Percentiles rank a stretch among this genome's conserved stretches.
phyloP scores from a whole-genome alignment of 1,140 invertebrate genomes.

The Temnothorax nylanderi region DNA sequence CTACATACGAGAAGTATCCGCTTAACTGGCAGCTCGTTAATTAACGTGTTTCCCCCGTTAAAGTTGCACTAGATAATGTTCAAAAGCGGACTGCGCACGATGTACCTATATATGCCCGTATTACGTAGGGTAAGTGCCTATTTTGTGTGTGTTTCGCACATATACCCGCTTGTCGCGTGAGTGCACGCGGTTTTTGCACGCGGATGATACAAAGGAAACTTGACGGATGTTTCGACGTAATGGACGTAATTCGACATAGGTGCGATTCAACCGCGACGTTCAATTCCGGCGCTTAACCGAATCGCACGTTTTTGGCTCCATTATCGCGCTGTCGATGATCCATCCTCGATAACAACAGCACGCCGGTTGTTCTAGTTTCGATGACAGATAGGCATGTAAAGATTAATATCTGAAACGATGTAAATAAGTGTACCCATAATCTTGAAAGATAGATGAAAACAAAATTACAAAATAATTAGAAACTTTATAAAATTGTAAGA shows the following conservation, averaged over 20 bases:
- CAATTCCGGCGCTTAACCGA: not conserved
- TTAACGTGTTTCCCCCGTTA: not conserved
- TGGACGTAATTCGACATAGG: not conserved
- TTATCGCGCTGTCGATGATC: not conserved
- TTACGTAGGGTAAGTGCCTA: not conserved
- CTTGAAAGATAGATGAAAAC: not conserved
- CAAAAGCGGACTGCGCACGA: not conserved
- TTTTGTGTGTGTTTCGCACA: not conserved
- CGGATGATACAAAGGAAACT: constrained; percentile 1
- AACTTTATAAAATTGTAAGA: not conserved
- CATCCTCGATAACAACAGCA: not conserved
- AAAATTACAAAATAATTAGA: not conserved
- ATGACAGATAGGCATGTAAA: not conserved
- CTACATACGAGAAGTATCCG: not conserved
- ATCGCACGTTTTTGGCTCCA: not conserved
- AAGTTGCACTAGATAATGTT: constrained; percentile 7
- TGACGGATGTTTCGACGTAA: constrained; percentile 11
- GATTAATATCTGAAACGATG: not conserved
- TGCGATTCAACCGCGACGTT: not conserved
- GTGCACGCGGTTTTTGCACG: not conserved
- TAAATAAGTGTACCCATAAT: not conserved
- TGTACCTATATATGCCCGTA: not conserved
- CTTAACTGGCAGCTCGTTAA: constrained; percentile 19
- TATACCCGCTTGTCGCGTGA: not conserved
- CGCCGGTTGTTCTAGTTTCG: not conserved